Base-by-base conservation (phyloP, 2,113 vertebrate species). In the Gasterosteus aculeatus region DNA sequence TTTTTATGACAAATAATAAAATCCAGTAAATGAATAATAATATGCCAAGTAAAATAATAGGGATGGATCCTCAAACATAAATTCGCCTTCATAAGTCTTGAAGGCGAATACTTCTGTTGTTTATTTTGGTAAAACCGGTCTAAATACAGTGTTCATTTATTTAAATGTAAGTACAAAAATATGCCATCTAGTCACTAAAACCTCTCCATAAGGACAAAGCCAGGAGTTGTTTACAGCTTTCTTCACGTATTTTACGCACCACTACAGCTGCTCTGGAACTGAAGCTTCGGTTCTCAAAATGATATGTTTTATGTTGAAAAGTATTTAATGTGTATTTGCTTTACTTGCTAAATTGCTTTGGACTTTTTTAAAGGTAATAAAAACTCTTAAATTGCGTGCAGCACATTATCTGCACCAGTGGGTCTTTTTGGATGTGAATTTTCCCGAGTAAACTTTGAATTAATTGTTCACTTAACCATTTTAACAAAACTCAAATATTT, bases 391-490 rank as follows among this genome's bases (percentile, higher is more conserved):
- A 86, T 69, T 94, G 92, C 89, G 88, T 63, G 72, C 93, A 86
- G 93, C 94, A 95, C 95, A 95, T 95, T 95, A 96, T 97, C 92
- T 90, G 94, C 92, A 94, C 95, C 95, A 94, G 94, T 96, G 94
- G 96, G 95, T 93, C 94, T 93, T 95, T 83, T 93, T 95, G 93
- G 94, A 94, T 59, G 95, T 94, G 94, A 93, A 94, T 93, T 95
- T 94, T 95, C 94, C 93, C 95, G 95, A 95, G 95, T 96, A 98
- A 98, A 98, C 95, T 96, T 96, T 93, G 93, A 94, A 96, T 97
- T 97, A 97, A 98, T 98, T 96, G 96, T 98, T 95, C 96, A 94
- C 96, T 99, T 98, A 99, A 98, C 97, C 96, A 98, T 99, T 99
- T 98, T 97, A 92, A 98, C 97, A 96, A 98, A 99, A 97, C 96